Evolutionary conservation across 2,888 invertebrate species (phyloP), one percentile per base, ranked within the genome.

Genomic region (Sesia apiformis): DNA sequence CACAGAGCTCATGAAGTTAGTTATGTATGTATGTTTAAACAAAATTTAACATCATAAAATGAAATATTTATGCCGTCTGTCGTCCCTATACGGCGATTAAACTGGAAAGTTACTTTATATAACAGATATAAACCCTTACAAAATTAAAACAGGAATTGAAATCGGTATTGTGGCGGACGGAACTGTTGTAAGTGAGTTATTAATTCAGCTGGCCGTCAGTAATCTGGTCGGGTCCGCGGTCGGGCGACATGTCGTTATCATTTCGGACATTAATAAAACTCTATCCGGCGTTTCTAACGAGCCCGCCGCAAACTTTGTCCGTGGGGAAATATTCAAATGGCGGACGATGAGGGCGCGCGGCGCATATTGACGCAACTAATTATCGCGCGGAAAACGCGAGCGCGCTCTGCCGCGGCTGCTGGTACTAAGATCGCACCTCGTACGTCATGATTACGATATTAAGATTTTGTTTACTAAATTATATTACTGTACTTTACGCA

Each of bases 211-310:
- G 69, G 63, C 69, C 72, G 76, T 72, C 72, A 70, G 74, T 81
- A 79, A 79, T 81, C 74, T 71, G 63, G 70, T 63, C 66, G 72
- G 70, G 66, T 63, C 63, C 57, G 63, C 64, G 65, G 65, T 69
- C 67, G 64, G 63, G 65, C 69, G 70, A 75, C 76, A 80, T 74
- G 76, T 81, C 79, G 76, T 82, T 82, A 82, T 81, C 72, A 81
- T 82, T 83, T 81, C 70, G 73, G 74, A 78, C 76, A 82, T 81
- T 79, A 80, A 78, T 81, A 84, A 81, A 81, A 83, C 76, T 80
- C 72, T 76, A 75, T 72, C 71, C 70, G 60, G 64, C 63, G 65
- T 68, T 74, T 76, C 67, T 75, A 77, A 75, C 72, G 68, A 76
- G 71, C 65, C 61, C 60, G 61, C 71, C 68, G 64, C 74, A 72